Conservation (phyloP, 2,888 invertebrate genomes). For the Athrips mouffetella region DNA sequence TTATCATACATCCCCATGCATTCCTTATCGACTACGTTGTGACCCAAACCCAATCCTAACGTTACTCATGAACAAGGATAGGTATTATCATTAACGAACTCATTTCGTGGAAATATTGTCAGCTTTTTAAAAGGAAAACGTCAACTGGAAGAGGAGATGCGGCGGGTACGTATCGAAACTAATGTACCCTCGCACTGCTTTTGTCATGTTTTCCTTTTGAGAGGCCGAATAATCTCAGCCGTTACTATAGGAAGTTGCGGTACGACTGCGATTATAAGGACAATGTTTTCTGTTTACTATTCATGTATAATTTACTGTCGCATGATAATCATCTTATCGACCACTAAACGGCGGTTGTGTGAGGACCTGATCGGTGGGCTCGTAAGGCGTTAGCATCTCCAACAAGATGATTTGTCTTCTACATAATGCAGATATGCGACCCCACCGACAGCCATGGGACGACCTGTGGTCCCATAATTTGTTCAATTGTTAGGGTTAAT, state of each 20-base stretch:
- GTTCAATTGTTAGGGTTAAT: constrained; percentile 77
- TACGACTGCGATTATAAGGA: constrained; percentile 52
- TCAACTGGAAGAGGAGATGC: constrained; percentile 48
- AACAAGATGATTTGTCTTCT: constrained; percentile 18
- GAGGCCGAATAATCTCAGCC: constrained; percentile 55
- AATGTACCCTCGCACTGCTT: constrained; percentile 65
- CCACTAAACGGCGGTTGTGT: constrained; percentile 57
- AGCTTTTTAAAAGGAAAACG: constrained; percentile 64
- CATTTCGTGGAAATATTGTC: constrained; percentile 51
- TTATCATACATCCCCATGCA: constrained; percentile 6
- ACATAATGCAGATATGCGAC: constrained; percentile 32
- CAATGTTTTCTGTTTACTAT: constrained; percentile 55
- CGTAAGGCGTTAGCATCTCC: not conserved
- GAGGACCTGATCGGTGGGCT: constrained; percentile 45
- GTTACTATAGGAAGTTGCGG: constrained; percentile 71
- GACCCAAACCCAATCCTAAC: constrained; percentile 10
- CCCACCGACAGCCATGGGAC: constrained; percentile 54
- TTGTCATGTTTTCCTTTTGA: constrained; percentile 60
- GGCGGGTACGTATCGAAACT: constrained; percentile 56
- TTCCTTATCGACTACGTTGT: constrained; percentile 26
- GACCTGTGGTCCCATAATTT: constrained; percentile 62
- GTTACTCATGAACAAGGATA: constrained; percentile 13
- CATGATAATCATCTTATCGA: constrained; percentile 50
- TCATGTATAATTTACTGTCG: constrained; percentile 62
- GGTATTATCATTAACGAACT: constrained; percentile 4